Evolutionary conservation across 1,140 invertebrate genomes (phyloP).

Genomic region (Nasonia longicornis): DNA sequence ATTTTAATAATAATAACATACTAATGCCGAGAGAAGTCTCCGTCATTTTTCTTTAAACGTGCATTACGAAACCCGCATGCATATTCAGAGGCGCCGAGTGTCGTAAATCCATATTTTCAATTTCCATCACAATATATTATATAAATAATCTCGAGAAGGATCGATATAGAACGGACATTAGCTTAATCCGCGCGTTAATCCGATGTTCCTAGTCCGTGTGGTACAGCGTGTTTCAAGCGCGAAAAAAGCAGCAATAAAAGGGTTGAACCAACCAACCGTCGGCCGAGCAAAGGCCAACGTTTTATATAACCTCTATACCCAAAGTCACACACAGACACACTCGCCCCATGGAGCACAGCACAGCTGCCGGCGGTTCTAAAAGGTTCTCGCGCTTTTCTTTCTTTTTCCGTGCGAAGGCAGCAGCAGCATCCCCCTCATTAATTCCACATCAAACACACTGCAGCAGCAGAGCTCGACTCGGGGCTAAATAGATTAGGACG

Average conservation of each 20-base stretch:
- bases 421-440: constrained; percentile 59
- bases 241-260: background rate
- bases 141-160: no score
- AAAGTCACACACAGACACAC: background rate
- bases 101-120: background rate
- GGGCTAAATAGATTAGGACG: constrained; percentile 68
- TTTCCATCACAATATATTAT: background rate
- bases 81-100: no score
- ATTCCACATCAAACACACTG: constrained; percentile 70
- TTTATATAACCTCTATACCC: constrained; percentile 6
- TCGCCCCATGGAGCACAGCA: constrained; percentile 17
- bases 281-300: constrained; percentile 5
- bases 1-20: no score
- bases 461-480: constrained; percentile 58
- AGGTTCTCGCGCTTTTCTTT: constrained; percentile 44
- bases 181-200: background rate
- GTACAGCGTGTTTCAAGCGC: background rate
- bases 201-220: background rate
- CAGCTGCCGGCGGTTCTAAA: constrained; percentile 48
- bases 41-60: no score
- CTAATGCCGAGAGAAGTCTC: no score
- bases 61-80: no score
- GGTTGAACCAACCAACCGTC: constrained; percentile 12
- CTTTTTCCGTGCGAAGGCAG: constrained; percentile 31
- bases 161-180: no score